A percentile compares a stretch with the other conserved stretches of the same genome.
Evolutionary conservation across 2,113 vertebrate species (phyloP).

Genomic region (Bos taurus): ARS-UCD2.0 NC_037330.1:103907001-103907500

Average conservation of each 20-base stretch:
- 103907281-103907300: neutral
- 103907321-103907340: neutral
- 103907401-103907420: neutral
- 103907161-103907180: conserved; percentile 11
- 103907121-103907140: neutral
- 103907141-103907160: neutral
- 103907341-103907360: neutral
- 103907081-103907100: neutral
- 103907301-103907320: neutral
- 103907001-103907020: neutral
- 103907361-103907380: neutral
- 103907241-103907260: neutral
- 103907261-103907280: neutral
- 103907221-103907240: neutral
- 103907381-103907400: neutral
- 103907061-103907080: neutral
- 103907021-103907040: neutral
- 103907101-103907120: neutral
- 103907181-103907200: neutral
- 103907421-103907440: neutral
- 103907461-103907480: neutral
- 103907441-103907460: neutral
- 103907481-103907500: neutral
- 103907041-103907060: conserved; percentile 24
- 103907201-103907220: neutral